Conservation (phyloP, 2,797 vertebrate species). For the Clarias fuscus region DNA sequence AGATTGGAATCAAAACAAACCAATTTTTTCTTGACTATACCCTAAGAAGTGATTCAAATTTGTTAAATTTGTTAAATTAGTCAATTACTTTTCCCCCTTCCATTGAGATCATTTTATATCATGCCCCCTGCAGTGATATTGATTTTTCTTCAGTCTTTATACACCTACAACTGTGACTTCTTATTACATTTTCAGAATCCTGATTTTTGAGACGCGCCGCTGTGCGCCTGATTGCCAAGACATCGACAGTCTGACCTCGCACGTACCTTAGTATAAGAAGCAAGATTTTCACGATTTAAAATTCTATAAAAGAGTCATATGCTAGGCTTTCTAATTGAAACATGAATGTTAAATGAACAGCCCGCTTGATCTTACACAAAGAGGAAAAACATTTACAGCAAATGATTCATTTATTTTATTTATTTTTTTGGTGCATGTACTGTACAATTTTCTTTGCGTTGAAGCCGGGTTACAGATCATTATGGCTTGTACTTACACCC, state of each 20-base stretch:
- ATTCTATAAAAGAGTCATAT: background rate
- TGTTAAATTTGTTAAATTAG: slow-evolving; percentile 31
- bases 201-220: slow-evolving; percentile 18
- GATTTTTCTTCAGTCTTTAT: slow-evolving; percentile 6
- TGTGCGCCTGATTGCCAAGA: background rate
- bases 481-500: slow-evolving; percentile 11
- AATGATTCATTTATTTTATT: background rate
- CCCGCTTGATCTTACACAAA: slow-evolving; percentile 7
- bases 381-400: slow-evolving; percentile 40
- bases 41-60: background rate
- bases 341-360: background rate
- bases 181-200: slow-evolving; percentile 21
- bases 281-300: background rate
- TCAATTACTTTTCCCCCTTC: slow-evolving; percentile 20
- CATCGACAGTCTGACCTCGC: slow-evolving; percentile 33
- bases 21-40: background rate
- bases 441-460: slow-evolving; percentile 5
- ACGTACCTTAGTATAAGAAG: background rate
- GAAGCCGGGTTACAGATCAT: background rate
- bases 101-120: slow-evolving; percentile 30
- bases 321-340: background rate
- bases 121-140: slow-evolving; percentile 15
- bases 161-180: background rate
- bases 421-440: background rate
- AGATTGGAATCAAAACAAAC: background rate